Percentiles rank a stretch among this genome's conserved stretches.
Conservation (phyloP, 2,113 vertebrate genomes). For the Laticauda laticaudata region DNA sequence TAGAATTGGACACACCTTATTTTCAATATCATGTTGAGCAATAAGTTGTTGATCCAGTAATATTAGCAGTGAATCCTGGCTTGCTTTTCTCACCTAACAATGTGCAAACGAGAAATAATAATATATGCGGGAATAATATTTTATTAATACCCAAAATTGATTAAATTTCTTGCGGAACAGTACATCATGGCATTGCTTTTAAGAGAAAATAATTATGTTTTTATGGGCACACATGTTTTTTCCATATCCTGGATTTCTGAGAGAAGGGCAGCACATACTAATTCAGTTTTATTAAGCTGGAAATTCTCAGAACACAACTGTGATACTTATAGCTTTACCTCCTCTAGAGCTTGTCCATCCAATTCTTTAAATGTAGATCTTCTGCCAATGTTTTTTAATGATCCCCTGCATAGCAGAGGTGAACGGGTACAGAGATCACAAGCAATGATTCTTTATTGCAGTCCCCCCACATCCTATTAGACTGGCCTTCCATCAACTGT, state of each 20-base stretch:
- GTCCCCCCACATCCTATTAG: not conserved
- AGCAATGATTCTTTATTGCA: not conserved
- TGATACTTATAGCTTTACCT: not conserved
- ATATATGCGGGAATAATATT: not conserved
- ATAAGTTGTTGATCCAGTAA: conserved; percentile 87
- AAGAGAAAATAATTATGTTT: not conserved
- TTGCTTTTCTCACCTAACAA: conserved; percentile 86
- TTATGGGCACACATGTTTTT: not conserved
- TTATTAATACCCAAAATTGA: not conserved
- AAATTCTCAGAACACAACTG: not conserved
- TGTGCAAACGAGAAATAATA: not conserved
- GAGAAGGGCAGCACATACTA: not conserved
- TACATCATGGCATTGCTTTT: not conserved
- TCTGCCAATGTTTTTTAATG: not conserved
- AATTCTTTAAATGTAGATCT: not conserved
- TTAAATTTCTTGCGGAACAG: not conserved
- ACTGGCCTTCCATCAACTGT: not conserved
- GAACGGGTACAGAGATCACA: not conserved
- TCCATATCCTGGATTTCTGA: not conserved
- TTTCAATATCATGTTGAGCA: conserved; percentile 83
- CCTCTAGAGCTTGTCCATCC: not conserved
- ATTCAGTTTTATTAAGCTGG: not conserved
- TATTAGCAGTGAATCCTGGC: conserved; percentile 85
- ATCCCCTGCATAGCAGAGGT: not conserved
- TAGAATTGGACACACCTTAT: conserved; percentile 85